Base-by-base conservation (phyloP, 2,888 invertebrate genomes). In the Artemia sinica region DNA sequence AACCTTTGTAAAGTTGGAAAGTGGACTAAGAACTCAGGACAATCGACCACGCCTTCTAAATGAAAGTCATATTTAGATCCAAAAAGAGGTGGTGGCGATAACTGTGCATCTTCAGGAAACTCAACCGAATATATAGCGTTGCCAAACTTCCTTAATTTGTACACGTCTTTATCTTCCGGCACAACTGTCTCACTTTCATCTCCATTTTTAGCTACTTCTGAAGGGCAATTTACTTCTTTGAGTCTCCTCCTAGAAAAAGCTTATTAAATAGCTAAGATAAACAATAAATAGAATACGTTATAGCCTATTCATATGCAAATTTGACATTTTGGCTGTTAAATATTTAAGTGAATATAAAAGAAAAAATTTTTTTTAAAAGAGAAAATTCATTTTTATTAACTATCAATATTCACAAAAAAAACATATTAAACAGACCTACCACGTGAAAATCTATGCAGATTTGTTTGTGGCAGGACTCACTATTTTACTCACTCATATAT, bases 21-120 rank as follows among this genome's bases (percentile, higher is more conserved):
- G 79, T 97, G 87, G 14, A 97, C 94, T 70, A 99, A 82, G 81
- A 96, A 99, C 78, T 98, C 98, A 1, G 98, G 98, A 78, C 98
- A 99, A 77, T 99, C 87, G 1, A 99, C 97, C 9, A 94, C 94
- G 52, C 90, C 95, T 76, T 97, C 93, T 73, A 98, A 81, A 75
- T 89, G 86, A 78, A 99, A 99, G 78, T 93, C 86, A 81, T 97
- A 97, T 77, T 91, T 90, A 28, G 89, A 93, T 63, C 97, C 97
- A 81, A 98, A 98, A 28, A 97, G 79, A 0, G 93, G 91, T 74
- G 80, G 76, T 52, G 75, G 73, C 2, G 75, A 49, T 48, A 75
- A 74, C 1, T 85, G 85, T 12, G 84, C 82, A 67, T 71, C 71
- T 74, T 73, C 81, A 74, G 87, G 84, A 77, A 85, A 85, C 69